These are phyloP conservation scores for Anolis apletophallus DNA, from an alignment of 2,797 vertebrate genomes.

Conservation along the genomic window DNA sequence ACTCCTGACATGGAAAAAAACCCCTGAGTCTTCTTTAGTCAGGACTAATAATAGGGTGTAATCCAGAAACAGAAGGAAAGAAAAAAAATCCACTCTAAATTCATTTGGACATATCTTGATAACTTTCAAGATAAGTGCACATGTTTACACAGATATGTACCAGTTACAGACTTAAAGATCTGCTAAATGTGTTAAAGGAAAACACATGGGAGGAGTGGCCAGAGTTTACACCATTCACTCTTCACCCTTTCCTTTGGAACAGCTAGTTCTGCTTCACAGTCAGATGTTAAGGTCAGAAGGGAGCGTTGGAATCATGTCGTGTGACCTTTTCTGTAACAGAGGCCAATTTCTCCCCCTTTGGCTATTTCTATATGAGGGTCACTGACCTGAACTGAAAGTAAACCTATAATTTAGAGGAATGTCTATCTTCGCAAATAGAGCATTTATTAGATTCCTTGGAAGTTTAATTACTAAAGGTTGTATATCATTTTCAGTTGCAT, in stretches of 20 bases:
- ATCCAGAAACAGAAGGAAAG: neutral
- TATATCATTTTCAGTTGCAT: neutral
- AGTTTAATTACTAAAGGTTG: neutral
- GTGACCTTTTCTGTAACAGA: neutral
- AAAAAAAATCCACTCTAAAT: neutral
- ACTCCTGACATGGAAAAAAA: too few relatives aligned
- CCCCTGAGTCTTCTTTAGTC: too few relatives aligned
- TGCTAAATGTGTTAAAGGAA: neutral
- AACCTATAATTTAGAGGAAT: conserved; percentile 5
- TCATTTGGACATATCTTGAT: neutral
- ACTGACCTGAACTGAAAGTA: conserved; percentile 22
- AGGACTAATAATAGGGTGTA: too few relatives aligned
- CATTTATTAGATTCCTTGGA: neutral
- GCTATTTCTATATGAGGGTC: conserved; percentile 17
- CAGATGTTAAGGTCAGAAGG: conserved; percentile 17
- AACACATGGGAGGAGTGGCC: neutral
- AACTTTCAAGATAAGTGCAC: neutral
- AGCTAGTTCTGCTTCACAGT: neutral
- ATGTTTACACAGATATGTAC: neutral
- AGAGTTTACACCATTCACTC: neutral
- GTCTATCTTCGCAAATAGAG: neutral
- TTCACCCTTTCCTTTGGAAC: neutral
- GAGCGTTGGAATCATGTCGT: neutral
- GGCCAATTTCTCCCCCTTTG: conserved; percentile 10
- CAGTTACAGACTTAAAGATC: neutral